These are phyloP conservation scores for Phocides pigmalion DNA, from an alignment of 1,140 invertebrate species.

Conservation along the genomic window DNA sequence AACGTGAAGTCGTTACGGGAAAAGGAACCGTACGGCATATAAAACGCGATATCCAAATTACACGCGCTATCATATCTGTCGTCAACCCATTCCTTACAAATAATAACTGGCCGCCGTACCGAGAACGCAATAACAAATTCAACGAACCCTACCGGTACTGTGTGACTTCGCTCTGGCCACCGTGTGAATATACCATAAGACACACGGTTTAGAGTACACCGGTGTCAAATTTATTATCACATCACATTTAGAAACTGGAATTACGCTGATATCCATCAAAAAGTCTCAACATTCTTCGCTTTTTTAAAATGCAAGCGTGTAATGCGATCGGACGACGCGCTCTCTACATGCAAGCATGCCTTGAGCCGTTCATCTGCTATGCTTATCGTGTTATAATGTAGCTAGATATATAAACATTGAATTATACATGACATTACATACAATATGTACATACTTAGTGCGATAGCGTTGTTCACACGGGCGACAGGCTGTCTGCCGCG, in stretches of 20 bases:
- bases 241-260: constrained; percentile 64
- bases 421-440: constrained; percentile 67
- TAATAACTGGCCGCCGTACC: constrained; percentile 76
- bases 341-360: constrained; percentile 35
- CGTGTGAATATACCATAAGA: constrained; percentile 77
- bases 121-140: constrained; percentile 82
- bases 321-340: constrained; percentile 47
- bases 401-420: constrained; percentile 68
- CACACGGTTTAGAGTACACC: constrained; percentile 62
- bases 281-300: constrained; percentile 43
- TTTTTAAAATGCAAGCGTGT: constrained; percentile 44
- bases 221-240: constrained; percentile 72
- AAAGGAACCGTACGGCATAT: constrained; percentile 42
- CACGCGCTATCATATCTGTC: constrained; percentile 65
- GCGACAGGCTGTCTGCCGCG: constrained; percentile 80
- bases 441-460: constrained; percentile 71
- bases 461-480: constrained; percentile 76
- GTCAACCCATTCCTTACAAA: constrained; percentile 74
- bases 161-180: constrained; percentile 71
- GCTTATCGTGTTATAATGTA: constrained; percentile 61
- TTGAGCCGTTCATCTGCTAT: constrained; percentile 44
- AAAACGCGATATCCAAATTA: constrained; percentile 57
- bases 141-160: constrained; percentile 82
- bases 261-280: constrained; percentile 61
- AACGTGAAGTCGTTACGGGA: constrained; percentile 13